Evolutionary conservation across 2,113 vertebrate species (phyloP).

Genomic region (Haplochromis burtoni): DNA sequence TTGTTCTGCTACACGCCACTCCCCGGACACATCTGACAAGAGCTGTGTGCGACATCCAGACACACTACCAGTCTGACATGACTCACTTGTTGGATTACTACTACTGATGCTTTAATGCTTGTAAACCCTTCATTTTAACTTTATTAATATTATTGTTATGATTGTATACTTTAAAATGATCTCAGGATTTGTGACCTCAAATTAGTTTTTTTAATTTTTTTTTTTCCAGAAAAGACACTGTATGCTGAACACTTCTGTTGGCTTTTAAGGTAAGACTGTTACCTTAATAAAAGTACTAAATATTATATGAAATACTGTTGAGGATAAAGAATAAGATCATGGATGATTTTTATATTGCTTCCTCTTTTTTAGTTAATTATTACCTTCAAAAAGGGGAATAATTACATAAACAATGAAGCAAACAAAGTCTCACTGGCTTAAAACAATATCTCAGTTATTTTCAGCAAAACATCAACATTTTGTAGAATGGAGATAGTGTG

Average conservation of each 20-base stretch:
- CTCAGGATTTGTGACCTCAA: background rate
- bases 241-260: background rate
- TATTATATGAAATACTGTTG: background rate
- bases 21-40: background rate
- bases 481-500: background rate
- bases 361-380: background rate
- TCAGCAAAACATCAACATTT: background rate
- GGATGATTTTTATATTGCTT: background rate
- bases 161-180: background rate
- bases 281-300: background rate
- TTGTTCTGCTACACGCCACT: background rate
- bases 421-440: background rate
- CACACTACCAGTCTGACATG: background rate
- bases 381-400: background rate
- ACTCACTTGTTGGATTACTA: background rate
- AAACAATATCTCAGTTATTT: background rate
- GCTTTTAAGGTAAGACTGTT: slow-evolving; percentile 13
- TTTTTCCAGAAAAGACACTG: background rate
- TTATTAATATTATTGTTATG: background rate
- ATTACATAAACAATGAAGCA: background rate
- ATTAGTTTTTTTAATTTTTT: accelerated
- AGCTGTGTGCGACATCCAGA: background rate
- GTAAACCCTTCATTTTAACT: background rate
- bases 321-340: background rate
- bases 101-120: slow-evolving; percentile 4